Evolutionary conservation across 2,113 vertebrate genomes (phyloP).

Genomic region (Hemiscyllium ocellatum): DNA sequence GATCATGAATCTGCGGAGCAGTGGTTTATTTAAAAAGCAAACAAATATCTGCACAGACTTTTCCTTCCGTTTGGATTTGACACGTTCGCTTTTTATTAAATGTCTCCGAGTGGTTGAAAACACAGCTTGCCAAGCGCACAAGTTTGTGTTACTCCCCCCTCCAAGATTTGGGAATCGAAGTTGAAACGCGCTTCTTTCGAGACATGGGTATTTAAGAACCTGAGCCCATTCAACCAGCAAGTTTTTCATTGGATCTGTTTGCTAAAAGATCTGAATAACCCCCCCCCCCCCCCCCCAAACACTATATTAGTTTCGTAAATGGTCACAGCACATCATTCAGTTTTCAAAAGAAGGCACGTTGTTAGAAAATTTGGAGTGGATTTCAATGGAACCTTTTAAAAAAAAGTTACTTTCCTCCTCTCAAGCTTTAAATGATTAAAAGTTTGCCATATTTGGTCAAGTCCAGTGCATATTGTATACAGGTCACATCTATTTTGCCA

Average conservation of each 20-base stretch:
- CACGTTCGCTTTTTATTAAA: conserved; percentile 8
- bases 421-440: background rate
- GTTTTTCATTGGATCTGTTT: background rate
- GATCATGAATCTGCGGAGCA: background rate
- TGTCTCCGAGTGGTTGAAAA: background rate
- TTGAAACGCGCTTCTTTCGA: conserved; percentile 52
- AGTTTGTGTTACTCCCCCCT: background rate
- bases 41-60: conserved; percentile 3
- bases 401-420: background rate
- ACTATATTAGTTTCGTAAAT: background rate
- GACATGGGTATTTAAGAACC: conserved; percentile 55
- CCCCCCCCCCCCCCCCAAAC: background rate
- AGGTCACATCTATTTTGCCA: background rate
- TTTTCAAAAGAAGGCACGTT: background rate
- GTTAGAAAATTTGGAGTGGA: background rate
- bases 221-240: conserved; percentile 39
- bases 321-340: background rate
- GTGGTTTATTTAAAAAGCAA: conserved; percentile 17
- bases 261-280: background rate
- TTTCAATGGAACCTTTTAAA: background rate
- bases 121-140: background rate
- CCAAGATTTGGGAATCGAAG: background rate
- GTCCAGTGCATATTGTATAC: background rate
- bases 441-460: background rate
- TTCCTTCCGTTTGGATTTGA: conserved; percentile 19